Conservation (phyloP, 2,888 invertebrate genomes). For the Aporophyla nigra region DNA sequence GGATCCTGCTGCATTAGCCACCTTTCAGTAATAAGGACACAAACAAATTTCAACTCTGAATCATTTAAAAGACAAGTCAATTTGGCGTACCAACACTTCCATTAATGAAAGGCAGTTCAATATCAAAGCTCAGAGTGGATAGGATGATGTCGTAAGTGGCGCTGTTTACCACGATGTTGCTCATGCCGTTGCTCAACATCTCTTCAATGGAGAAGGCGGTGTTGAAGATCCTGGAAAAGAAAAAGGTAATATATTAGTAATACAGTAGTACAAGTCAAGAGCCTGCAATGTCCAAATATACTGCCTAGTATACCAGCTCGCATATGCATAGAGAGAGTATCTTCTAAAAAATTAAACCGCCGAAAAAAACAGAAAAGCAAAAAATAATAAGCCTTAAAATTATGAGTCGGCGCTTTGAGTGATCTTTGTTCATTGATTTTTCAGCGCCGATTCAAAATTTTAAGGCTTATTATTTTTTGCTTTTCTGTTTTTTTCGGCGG, state of each 20-base stretch:
- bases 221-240: constrained; percentile 71
- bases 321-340: too few species aligned
- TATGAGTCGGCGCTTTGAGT: too few species aligned
- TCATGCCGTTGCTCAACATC: constrained; percentile 73
- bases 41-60: neutral
- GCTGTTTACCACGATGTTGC: constrained; percentile 77
- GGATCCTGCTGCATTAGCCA: neutral
- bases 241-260: neutral
- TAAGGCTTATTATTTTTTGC: too few species aligned
- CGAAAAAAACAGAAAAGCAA: too few species aligned
- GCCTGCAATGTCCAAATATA: neutral
- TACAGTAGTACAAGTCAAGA: too few species aligned
- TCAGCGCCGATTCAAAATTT: too few species aligned
- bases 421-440: too few species aligned
- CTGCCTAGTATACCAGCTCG: neutral
- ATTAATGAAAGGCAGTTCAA: constrained; percentile 76
- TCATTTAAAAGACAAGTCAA: neutral
- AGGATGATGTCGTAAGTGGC: constrained; percentile 71
- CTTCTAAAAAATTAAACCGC: too few species aligned
- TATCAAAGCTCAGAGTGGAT: constrained; percentile 72
- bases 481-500: too few species aligned
- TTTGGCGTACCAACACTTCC: constrained; percentile 72
- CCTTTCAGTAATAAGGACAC: too few species aligned
- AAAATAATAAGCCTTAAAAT: too few species aligned
- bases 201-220: constrained; percentile 59